phyloP scores from a whole-genome alignment of 2,113 vertebrate genomes.

The Erinaceus europaeus region DNA sequence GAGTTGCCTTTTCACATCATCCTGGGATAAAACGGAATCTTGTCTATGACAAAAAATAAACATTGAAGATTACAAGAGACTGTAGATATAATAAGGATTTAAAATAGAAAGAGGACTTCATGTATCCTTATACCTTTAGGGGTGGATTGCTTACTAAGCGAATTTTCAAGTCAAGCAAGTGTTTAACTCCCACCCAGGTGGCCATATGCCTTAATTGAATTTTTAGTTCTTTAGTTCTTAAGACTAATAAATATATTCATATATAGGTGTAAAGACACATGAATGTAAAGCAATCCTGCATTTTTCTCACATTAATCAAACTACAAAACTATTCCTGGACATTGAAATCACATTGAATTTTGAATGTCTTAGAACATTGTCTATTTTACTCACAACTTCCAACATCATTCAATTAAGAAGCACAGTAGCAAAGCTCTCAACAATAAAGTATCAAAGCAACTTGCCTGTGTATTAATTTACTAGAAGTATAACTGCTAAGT shows the following conservation, averaged over 20 bases:
- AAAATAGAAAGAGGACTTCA: background rate
- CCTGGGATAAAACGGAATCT: background rate
- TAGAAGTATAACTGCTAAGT: background rate
- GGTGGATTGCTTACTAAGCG: background rate
- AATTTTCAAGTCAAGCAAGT: constrained; percentile 27
- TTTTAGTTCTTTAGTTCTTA: constrained; percentile 24
- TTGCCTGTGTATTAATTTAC: background rate
- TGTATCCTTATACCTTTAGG: background rate
- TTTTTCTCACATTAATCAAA: constrained; percentile 35
- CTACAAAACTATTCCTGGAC: background rate
- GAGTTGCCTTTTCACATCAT: background rate
- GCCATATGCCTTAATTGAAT: background rate
- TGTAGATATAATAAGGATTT: constrained; percentile 3
- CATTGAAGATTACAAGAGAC: background rate
- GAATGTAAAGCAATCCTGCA: background rate
- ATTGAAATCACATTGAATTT: background rate
- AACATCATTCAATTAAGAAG: background rate
- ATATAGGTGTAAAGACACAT: background rate
- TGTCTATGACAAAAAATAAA: background rate
- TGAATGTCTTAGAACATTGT: background rate
- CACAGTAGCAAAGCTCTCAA: background rate
- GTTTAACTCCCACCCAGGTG: background rate
- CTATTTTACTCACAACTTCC: background rate
- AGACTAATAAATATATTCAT: background rate
- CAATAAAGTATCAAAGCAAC: background rate